These are phyloP conservation scores for Onychostruthus taczanowskii DNA, from an alignment of 2,113 vertebrate genomes.

Conservation along the genomic window DNA sequence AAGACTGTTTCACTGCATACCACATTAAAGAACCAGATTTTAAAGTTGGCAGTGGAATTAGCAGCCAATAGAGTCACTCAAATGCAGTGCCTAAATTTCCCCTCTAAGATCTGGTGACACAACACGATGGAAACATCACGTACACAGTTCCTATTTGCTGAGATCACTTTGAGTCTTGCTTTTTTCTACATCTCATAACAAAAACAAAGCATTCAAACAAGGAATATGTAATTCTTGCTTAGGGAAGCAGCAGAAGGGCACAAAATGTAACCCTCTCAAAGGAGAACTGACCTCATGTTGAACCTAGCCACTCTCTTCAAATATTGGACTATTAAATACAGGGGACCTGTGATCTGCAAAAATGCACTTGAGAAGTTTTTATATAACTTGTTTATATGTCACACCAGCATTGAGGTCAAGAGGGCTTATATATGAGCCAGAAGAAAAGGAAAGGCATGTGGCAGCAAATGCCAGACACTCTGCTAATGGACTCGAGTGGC, in stretches of 20 bases:
- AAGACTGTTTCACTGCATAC: background rate
- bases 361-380: background rate
- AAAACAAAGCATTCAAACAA: background rate
- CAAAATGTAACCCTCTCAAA: background rate
- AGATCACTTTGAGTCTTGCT: background rate
- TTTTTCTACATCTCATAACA: background rate
- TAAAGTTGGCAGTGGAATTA: background rate
- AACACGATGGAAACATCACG: rapidly evolving
- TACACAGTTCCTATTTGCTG: background rate
- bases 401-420: background rate
- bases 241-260: background rate
- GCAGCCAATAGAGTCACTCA: background rate
- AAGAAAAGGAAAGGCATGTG: background rate
- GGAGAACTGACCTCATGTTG: background rate
- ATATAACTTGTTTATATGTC: background rate
- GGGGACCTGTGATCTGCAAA: background rate
- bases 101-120: background rate
- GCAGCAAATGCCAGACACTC: background rate
- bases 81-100: background rate
- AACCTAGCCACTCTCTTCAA: background rate
- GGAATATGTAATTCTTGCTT: background rate
- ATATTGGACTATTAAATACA: background rate
- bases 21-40: background rate
- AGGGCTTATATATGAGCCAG: background rate
- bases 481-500: background rate